Evolutionary conservation across 2,888 invertebrate genomes (phyloP), one percentile per base, ranked within the genome.

Genomic region (Parelbella ahira): DNA sequence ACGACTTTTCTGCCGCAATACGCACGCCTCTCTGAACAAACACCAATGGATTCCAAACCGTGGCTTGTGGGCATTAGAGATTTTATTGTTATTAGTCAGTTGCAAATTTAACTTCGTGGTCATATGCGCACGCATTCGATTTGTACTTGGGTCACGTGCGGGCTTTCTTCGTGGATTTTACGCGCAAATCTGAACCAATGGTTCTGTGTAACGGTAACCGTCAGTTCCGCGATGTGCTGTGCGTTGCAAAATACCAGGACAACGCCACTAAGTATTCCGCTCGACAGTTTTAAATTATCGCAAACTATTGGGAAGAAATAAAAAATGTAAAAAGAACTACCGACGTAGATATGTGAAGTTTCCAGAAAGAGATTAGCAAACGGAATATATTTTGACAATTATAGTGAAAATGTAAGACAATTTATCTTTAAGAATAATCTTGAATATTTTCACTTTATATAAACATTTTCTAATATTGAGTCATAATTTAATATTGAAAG

Each of bases 151-250:
- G 73, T 81, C 86, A 84, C 83, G 86, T 69, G 71, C 74, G 61
- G 73, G 83, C 84, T 84, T 84, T 84, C 86, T 82, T 84, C 76
- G 73, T 69, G 74, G 63, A 77, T 81, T 82, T 86, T 77, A 82
- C 81, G 76, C 76, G 81, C 80, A 72, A 83, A 82, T 77, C 76
- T 72, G 67, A 72, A 65, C 59, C 54, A 72, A 67, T 60, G 68
- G 61, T 63, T 64, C 53, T 53, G n/a, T n/a, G 60, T 86, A 86
- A 86, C 86, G 86, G 86, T 82, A 75, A 68, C 67, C 64, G 66
- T 61, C 65, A 67, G 77, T 73, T 70, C 71, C 73, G 71, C 77
- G 67, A 70, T 63, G 74, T 46, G 78, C 76, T 63, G 74, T 46
- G 78, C 76, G 78, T 79, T 75, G 62, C 59, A 50, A 63, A 55